Evolutionary conservation across 2,888 invertebrate genomes (phyloP), one percentile per base, ranked within the genome.

Genomic region (Andricus quercusramuli): DNA sequence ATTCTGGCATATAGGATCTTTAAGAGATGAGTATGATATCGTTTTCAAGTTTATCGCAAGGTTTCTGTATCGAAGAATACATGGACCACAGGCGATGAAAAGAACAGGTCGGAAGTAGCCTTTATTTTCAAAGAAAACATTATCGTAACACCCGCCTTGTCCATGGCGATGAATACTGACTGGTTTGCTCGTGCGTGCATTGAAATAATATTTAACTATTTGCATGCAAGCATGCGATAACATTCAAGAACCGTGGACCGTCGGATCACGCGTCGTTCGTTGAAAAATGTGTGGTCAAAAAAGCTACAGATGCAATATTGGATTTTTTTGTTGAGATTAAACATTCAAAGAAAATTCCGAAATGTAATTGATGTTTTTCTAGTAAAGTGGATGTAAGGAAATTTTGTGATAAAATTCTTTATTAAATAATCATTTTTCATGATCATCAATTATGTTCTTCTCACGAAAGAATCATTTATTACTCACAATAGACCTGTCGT

Each of bases 81-180:
- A 51, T 37, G 74, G 74, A 74, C 74, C 74, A 74, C 74, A 74
- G 56, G 74, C 56, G 74, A 32, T 56, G 74, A 74, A 74, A 51
- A 74, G 74, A 74, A 37, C 74, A 74, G 74, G 74, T 74, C 59
- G 74, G 32, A 74, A 83, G 84, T 81, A 81, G 82, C 82, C 66
- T 79, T 56, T 83, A 82, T 84, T 84, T 84, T 82, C 80, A 84
- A 80, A 83, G 81, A 83, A 84, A 84, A 84, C 80, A 84, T 84
- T 83, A 83, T 83, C 79, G 78, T 77, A 84, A 84, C 83, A 84
- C 79, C 77, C 51, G 74, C n/a, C 44, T 22, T 6, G 68, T 68
- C 68, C 74, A 56, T 56, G 32, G 37, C 56, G 74, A 59, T 74
- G 74, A 74, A 74, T 74, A 32, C 74, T 32, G 74, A 56, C 74